A percentile compares a stretch with the other conserved stretches of the same genome.
Evolutionary conservation across 2,888 invertebrate species (phyloP).

Genomic region (Escarpia spicata): DNA sequence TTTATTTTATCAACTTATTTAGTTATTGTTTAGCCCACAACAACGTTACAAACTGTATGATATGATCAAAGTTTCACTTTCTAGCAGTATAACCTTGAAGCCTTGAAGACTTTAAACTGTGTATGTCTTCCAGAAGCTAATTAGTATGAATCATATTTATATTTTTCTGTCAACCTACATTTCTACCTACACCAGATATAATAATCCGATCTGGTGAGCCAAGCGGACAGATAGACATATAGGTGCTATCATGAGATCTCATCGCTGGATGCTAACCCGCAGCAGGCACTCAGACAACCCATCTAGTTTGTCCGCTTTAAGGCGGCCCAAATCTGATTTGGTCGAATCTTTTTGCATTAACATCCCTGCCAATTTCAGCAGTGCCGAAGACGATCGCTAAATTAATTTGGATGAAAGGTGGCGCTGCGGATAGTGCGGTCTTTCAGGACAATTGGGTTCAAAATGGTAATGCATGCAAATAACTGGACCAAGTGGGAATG

Average conservation of each 20-base stretch:
- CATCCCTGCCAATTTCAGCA: not conserved
- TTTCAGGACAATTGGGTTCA: not conserved
- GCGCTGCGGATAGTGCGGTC: not conserved
- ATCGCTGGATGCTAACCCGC: not conserved
- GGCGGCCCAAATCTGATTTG: not conserved
- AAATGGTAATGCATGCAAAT: not conserved
- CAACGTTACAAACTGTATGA: no score
- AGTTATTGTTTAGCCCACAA: no score
- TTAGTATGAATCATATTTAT: not conserved
- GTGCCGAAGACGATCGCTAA: not conserved
- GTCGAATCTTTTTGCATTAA: slow-evolving; percentile 3
- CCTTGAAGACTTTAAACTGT: no score
- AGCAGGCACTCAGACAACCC: not conserved
- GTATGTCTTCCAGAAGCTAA: not conserved
- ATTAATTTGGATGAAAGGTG: slow-evolving; percentile 13
- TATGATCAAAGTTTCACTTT: no score
- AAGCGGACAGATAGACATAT: not conserved
- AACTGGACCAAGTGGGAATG: not conserved
- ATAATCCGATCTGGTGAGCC: not conserved
- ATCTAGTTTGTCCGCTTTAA: slow-evolving; percentile 13
- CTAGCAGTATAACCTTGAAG: no score
- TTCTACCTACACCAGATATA: not conserved
- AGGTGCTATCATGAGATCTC: not conserved
- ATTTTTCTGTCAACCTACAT: not conserved
- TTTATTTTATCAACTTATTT: no score